Base-by-base conservation (phyloP, 2,888 invertebrate species). In the Phymatocera aterrima region DNA sequence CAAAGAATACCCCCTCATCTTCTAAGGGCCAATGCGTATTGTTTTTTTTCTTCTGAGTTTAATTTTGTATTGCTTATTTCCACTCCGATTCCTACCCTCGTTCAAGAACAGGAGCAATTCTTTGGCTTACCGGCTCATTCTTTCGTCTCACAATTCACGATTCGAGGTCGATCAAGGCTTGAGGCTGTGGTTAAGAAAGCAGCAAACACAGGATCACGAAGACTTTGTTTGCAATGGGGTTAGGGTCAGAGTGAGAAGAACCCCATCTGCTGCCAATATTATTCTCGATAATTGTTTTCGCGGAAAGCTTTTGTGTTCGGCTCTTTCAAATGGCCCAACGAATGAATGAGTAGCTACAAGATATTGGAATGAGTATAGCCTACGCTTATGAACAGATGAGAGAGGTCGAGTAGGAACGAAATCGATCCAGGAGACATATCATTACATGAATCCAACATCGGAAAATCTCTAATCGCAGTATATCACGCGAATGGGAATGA, bases 261-360 rank as follows among this genome's bases (percentile, higher is more conserved):
- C 18, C 21, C 37, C 64, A 37, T 37, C 64, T 64, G 64, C 64
- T 64, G 37, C 64, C 64, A 64, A 64, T 64, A 64, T 64, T 64
- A 37, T 64, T 64, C 37, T 34, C 64, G 64, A 64, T 64, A 64
- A 64, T 64, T 64, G 64, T 64, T 64, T 37, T 64, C 34, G 37
- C 34, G 64, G 18, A 37, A 37, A 64, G 64, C 64, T 64, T 64
- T 64, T 34, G 64, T 64, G n/a, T 37, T 8, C 3, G 34, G 37
- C 18, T 64, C 37, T 34, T 64, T 64, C 64, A 37, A 64, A 64
- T 34, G 64, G 64, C 34, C 34, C 37, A 64, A 64, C 64, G 37
- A 64, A 64, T 64, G 64, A 64, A 64, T 37, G 34, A 37, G 34
- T 8, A 64, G 21, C 18, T 37, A 64, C 64, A n/a, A n/a, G n/a